Base-by-base conservation (phyloP, 35 echinoderm and acorn worm genomes). In the Apostichopus japonicus region DNA sequence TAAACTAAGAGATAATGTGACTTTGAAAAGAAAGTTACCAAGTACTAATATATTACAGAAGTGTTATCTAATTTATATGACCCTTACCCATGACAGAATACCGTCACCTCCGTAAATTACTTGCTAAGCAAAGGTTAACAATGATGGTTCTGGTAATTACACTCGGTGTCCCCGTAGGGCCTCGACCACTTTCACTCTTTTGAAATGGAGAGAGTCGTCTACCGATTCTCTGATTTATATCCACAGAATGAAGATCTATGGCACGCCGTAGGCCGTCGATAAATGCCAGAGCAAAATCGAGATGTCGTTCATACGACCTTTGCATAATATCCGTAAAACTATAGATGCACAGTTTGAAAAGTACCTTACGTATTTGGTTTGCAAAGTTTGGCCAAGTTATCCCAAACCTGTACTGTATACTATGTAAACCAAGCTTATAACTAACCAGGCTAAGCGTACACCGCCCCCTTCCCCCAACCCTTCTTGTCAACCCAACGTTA, bases 51-150 rank as follows among this genome's bases (percentile, higher is more conserved):
- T 75, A 75, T 75, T 75, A n/a, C 71, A 7, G 71, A 61, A 10
- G 71, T 75, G 71, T 75, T 14, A 75, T 75, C 71, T 75, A 75
- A 75, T 75, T 19, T 75, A 75, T 19, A 75, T 75, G 71, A 75
- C 71, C 71, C 71, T 75, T 21, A 75, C 21, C 71, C 33, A 44
- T 44, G 71, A 75, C 71, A 75, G n/a, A 75, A 75, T 23, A 7
- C 17, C 16, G 70, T 22, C 71, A 75, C 17, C 71, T 75, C 17
- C 71, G 71, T 75, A 75, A 75, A 75, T 75, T 75, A 75, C 17
- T 19, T 23, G 71, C 71, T 23, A 75, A 21, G 16, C 71, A n/a
- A 75, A 75, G 16, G 17, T n/a, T 19, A 75, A 75, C 17, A 75
- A 19, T 75, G 17, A 14, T 61, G 57, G 57, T 61, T 61, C 57